Evolutionary conservation across 1,140 invertebrate species (phyloP).

Genomic region (Hycleus cichorii): DNA sequence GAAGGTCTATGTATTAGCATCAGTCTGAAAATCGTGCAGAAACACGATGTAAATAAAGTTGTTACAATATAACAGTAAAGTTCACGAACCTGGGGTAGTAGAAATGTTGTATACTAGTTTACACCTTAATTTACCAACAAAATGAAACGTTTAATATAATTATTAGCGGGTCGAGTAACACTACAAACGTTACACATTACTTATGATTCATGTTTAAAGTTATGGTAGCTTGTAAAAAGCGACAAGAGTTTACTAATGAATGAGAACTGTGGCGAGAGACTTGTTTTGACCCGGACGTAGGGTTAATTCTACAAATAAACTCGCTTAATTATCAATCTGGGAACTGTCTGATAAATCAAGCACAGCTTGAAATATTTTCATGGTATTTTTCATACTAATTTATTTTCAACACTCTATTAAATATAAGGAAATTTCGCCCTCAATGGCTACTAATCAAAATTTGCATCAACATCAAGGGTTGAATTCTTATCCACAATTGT

Average conservation of each 20-base stretch:
- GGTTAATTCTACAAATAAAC: conserved; percentile 22
- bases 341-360: conserved; percentile 13
- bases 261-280: conserved; percentile 19
- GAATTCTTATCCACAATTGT: no score
- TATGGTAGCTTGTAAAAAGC: conserved; percentile 15
- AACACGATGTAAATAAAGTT: conserved; percentile 11
- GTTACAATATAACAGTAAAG: conserved; percentile 6
- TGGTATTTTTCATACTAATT: conserved; percentile 5
- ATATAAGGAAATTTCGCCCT: no score
- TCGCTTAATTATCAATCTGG: conserved; percentile 21
- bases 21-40: conserved; percentile 6
- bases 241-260: conserved; percentile 19
- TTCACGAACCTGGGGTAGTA: conserved; percentile 8
- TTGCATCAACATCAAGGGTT: no score
- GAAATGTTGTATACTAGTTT: conserved; percentile 11
- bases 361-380: conserved; percentile 8
- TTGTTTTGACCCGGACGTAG: conserved; percentile 19
- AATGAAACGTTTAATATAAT: conserved; percentile 23
- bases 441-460: no score
- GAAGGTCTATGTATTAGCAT: conserved; percentile 5
- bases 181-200: conserved; percentile 16
- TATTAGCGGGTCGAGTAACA: conserved; percentile 17
- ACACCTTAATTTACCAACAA: conserved; percentile 15
- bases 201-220: conserved; percentile 22
- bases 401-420: neutral